Conservation (phyloP, 1,140 invertebrate species). For the Lucilia cuprina region DNA sequence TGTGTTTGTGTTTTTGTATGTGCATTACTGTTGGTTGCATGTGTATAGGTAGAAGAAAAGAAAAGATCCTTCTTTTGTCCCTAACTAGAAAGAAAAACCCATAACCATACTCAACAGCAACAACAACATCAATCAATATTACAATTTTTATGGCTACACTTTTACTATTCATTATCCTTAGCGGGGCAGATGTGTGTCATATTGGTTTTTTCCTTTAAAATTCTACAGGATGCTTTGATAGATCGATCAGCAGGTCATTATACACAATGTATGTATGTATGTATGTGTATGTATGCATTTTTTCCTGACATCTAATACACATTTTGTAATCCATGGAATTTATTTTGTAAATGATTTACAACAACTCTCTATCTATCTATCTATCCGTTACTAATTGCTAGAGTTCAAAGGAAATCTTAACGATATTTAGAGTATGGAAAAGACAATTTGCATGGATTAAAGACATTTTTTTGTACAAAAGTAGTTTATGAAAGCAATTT, state of each 20-base stretch:
- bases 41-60: neutral
- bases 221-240: constrained; percentile 3
- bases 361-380: neutral
- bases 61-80: neutral
- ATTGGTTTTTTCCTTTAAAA: neutral
- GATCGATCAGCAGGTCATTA: neutral
- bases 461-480: neutral
- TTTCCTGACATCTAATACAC: neutral
- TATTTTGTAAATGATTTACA: neutral
- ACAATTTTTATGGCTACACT: neutral
- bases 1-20: neutral
- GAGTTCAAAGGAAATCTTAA: constrained; percentile 19
- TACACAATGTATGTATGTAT: neutral
- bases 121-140: neutral
- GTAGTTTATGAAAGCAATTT: too few relatives aligned
- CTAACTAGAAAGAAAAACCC: neutral
- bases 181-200: constrained; percentile 28
- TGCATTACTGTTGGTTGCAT: neutral
- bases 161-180: neutral
- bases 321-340: neutral
- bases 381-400: constrained; percentile 15
- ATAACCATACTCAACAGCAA: neutral
- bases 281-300: neutral
- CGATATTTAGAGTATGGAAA: neutral
- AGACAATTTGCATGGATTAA: too few relatives aligned